Percentiles rank a stretch among this genome's conserved stretches.
Evolutionary conservation across 1,140 invertebrate genomes (phyloP).

Genomic region (Drosophila parvula): DNA sequence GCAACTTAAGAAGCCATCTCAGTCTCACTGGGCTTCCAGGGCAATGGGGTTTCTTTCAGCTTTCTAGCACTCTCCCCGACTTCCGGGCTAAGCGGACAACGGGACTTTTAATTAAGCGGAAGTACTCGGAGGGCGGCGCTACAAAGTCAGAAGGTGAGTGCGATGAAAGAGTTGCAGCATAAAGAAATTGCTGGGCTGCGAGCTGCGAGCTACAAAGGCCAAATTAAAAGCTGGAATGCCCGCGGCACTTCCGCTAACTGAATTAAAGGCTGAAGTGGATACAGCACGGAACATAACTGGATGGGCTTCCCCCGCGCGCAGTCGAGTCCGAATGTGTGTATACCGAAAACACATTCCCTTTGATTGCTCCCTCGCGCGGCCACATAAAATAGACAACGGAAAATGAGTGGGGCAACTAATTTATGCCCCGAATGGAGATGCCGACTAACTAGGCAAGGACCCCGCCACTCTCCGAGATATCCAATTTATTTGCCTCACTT

Average conservation of each 20-base stretch:
- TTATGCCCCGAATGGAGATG: slow-evolving; percentile 57
- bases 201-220: slow-evolving; percentile 42
- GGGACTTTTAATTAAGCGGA: slow-evolving; percentile 59
- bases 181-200: slow-evolving; percentile 27
- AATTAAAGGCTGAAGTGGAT: slow-evolving; percentile 51
- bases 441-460: slow-evolving; percentile 64
- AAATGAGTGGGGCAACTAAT: slow-evolving; percentile 60
- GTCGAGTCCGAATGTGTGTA: slow-evolving; percentile 16
- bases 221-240: slow-evolving; percentile 51
- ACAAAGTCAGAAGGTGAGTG: slow-evolving; percentile 42
- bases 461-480: slow-evolving; percentile 30
- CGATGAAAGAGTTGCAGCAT: slow-evolving; percentile 50
- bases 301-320: neutral
- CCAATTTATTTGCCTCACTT: slow-evolving; percentile 78
- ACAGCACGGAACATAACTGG: slow-evolving; percentile 8
- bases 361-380: slow-evolving; percentile 35
- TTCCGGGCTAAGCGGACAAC: slow-evolving; percentile 6
- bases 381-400: slow-evolving; percentile 44
- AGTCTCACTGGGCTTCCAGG: neutral
- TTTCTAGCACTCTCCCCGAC: neutral
- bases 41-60: slow-evolving; percentile 2
- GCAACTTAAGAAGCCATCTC: slow-evolving; percentile 16
- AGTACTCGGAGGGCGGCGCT: slow-evolving; percentile 32
- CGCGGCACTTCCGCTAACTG: slow-evolving; percentile 49
- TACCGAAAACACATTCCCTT: slow-evolving; percentile 22